phyloP scores from a whole-genome alignment of 2,888 invertebrate species.

The Eueremaeus valkanovi region DNA sequence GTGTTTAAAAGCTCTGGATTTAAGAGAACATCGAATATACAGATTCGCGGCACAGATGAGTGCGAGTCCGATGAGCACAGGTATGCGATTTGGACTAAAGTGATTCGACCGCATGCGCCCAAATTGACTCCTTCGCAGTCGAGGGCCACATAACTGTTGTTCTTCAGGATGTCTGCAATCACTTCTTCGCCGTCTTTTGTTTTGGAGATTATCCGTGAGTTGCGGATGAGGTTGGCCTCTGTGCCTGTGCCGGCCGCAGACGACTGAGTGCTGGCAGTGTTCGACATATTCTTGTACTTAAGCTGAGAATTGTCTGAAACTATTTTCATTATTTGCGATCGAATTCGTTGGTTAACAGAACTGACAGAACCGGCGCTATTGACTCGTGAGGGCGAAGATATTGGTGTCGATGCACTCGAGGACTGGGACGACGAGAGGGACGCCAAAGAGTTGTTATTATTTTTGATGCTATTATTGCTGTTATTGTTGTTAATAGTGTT shows the following conservation, averaged over 20 bases:
- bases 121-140: slow-evolving; percentile 92
- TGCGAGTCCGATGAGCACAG: slow-evolving; percentile 53
- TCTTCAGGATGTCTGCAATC: slow-evolving; percentile 53
- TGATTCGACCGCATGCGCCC: slow-evolving; percentile 80
- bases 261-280: not conserved
- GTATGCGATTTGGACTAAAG: slow-evolving; percentile 66
- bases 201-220: slow-evolving; percentile 30
- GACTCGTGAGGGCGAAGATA: slow-evolving; percentile 37
- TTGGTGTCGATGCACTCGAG: slow-evolving; percentile 35
- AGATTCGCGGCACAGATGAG: slow-evolving; percentile 58
- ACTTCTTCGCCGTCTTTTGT: slow-evolving; percentile 69
- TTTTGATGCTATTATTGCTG: too few species aligned
- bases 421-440: slow-evolving; percentile 45
- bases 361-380: slow-evolving; percentile 29
- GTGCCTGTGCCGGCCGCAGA: not conserved
- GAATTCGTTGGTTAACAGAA: slow-evolving; percentile 40
- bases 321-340: slow-evolving; percentile 43
- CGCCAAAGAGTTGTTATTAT: slow-evolving; percentile 26
- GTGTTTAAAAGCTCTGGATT: slow-evolving; percentile 76
- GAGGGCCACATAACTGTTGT: slow-evolving; percentile 63
- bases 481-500: not conserved
- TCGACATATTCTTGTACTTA: slow-evolving; percentile 23
- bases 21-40: slow-evolving; percentile 79
- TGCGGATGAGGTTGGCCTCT: slow-evolving; percentile 4
- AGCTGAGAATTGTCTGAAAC: slow-evolving; percentile 41